Evolutionary conservation across 2,113 vertebrate species (phyloP), one percentile per base, ranked within the genome.

Genomic region (Chloroceryle aenea): DNA sequence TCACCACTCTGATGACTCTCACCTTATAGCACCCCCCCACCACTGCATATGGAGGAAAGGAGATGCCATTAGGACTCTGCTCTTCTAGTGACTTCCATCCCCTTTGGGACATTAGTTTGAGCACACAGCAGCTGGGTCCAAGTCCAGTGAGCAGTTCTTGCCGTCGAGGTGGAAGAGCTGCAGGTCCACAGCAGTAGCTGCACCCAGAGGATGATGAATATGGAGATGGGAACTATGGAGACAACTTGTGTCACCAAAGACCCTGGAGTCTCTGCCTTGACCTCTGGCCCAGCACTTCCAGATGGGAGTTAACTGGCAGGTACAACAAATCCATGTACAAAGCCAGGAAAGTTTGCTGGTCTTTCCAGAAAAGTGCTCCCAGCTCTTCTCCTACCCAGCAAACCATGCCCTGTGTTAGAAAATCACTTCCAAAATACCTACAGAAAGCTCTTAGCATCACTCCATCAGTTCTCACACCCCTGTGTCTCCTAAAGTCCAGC

Each of bases 21-120:
- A 17, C 50, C 32, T 45, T 21, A 72, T 50, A 26, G 8, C 1
- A 0, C 36, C 38, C 11, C 11, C 62, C 19, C 26, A 21, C 14
- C 0, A 0, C 25, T 74, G 36, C 25, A 13, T 0, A 0, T 29
- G 43, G 9, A 30, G 7, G 26, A 69, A 19, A 74, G 55, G 62
- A 82, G 74, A 12, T 32, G 22, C n/a, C 9, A 12, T 48, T 10
- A 30, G 45, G 43, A 19, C 36, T 56, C 43, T 61, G 62, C 43
- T 72, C 23, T 50, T 29, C 56, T 2, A 1, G 34, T 64, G 58
- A 30, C 10, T 20, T 78, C 69, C 42, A 27, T 20, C 32, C 14
- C 10, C 10, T 34, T 25, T 81, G 62, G 42, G 69, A 59, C 38
- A 72, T 7, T 47, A 32, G n/a, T 64, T 32, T 67, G 12, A 63